phyloP scores from a whole-genome alignment of 2,888 invertebrate genomes.

The Sinotaia quadrata region DNA sequence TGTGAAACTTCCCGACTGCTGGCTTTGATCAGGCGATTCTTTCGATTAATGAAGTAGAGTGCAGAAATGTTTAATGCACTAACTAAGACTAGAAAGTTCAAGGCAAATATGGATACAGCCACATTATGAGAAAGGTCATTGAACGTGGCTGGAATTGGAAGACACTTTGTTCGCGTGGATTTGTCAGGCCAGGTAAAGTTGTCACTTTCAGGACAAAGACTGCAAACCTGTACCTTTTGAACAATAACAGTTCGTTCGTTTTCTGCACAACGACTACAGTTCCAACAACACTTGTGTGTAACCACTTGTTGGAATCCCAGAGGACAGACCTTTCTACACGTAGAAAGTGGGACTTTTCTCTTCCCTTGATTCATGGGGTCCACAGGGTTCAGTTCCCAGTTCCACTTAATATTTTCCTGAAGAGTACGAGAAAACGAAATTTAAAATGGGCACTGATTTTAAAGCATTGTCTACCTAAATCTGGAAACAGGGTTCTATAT shows the following conservation, averaged over 20 bases:
- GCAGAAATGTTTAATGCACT: conserved; percentile 16
- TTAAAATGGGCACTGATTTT: too few relatives aligned
- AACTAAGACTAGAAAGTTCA: conserved; percentile 27
- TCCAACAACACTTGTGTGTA: conserved; percentile 53
- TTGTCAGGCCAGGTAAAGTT: conserved; percentile 33
- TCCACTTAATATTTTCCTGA: too few relatives aligned
- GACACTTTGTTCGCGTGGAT: conserved; percentile 18
- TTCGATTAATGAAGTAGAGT: conserved; percentile 39
- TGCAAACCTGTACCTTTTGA: conserved; percentile 32
- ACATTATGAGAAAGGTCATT: conserved; percentile 10
- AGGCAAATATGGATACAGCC: conserved; percentile 27
- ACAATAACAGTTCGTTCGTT: conserved; percentile 40
- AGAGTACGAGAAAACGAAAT: too few relatives aligned
- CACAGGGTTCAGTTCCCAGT: too few relatives aligned
- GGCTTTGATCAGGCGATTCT: conserved; percentile 51
- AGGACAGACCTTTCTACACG: too few relatives aligned
- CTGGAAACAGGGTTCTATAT: too few relatives aligned
- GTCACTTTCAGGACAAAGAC: conserved; percentile 39
- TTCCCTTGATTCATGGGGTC: too few relatives aligned
- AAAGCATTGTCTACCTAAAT: too few relatives aligned
- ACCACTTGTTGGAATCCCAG: too few relatives aligned
- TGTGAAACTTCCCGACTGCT: conserved; percentile 45
- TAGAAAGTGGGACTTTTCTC: too few relatives aligned
- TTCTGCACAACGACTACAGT: conserved; percentile 43
- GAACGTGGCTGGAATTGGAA: conserved; percentile 18